Base-by-base conservation (phyloP, 2,113 vertebrate genomes). In the Cranoglanis bouderius region DNA sequence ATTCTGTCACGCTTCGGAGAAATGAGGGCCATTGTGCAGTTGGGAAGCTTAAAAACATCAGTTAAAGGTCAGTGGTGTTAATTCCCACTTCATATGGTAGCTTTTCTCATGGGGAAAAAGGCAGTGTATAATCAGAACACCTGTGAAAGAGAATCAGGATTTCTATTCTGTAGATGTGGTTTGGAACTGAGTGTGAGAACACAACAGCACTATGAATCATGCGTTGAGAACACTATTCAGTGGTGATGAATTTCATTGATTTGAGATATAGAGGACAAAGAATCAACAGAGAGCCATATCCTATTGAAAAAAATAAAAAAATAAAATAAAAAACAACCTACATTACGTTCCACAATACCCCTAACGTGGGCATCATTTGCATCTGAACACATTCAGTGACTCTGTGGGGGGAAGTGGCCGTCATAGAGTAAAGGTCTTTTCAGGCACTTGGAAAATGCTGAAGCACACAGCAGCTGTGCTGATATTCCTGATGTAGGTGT, bases 181-280 rank as follows among this genome's bases (percentile, higher is more conserved):
- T 53, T 26, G 46, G n/a, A 51, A 65, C 12, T 10, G 85, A 57
- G n/a, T 40, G 14, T 18, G 43, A 67, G 46, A 82, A 70, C 49
- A 82, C 6, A 61, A 49, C 55, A 13, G 72, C 43, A 19, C 77
- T 38, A 35, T 72, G 84, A 80, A 85, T 85, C 81, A 57, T 70
- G 81, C 29, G n/a, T 49, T 84, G 1, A 43, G 65, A 82, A 35
- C 55, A 80, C 80, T 10, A 49, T 78, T 84, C 59, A 43, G 40
- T 35, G 29, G 49, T 70, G 85, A 53, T 90, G 89, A 80, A 87
- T 35, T 87, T 77, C 70, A 90, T 80, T 90, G 81, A 87, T 80
- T 83, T 65, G 81, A 57, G 72, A 46, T 87, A 46, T 4, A 84
- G 46, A 87, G 29, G n/a, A 83, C 24, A 67, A 74, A 78, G 80